Evolutionary conservation across 2,113 vertebrate genomes (phyloP).

Genomic region (Aythya baeri): DNA sequence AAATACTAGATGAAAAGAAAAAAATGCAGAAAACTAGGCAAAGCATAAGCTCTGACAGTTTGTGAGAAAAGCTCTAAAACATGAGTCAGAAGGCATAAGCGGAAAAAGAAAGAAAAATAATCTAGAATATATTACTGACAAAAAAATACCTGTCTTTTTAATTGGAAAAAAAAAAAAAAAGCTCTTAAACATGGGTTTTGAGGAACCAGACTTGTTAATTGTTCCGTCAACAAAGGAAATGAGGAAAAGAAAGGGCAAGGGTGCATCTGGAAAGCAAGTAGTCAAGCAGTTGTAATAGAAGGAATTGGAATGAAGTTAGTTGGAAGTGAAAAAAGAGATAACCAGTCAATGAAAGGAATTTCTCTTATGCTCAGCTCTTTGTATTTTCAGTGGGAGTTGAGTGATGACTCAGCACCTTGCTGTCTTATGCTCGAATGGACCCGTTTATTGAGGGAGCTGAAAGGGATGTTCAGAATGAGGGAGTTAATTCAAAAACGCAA

Average conservation of each 20-base stretch:
- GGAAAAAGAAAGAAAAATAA: not conserved
- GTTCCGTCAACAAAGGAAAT: not conserved
- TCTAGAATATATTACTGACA: not conserved
- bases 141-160: not conserved
- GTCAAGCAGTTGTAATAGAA: not conserved
- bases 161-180: not conserved
- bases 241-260: not conserved
- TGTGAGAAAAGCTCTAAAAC: not conserved
- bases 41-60: not conserved
- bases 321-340: not conserved
- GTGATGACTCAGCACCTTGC: not conserved
- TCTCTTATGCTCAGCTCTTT: not conserved
- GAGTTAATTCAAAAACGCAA: not conserved
- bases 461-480: not conserved
- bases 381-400: not conserved
- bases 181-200: not conserved
- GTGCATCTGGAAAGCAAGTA: not conserved
- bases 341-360: no score
- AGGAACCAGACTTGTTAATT: not conserved
- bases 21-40: not conserved
- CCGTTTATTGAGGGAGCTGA: not conserved
- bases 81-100: not conserved
- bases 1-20: not conserved
- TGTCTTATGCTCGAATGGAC: not conserved
- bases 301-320: not conserved